These are phyloP conservation scores for Glareola pratincola DNA, from an alignment of 2,113 vertebrate species.

Conservation along the genomic window DNA sequence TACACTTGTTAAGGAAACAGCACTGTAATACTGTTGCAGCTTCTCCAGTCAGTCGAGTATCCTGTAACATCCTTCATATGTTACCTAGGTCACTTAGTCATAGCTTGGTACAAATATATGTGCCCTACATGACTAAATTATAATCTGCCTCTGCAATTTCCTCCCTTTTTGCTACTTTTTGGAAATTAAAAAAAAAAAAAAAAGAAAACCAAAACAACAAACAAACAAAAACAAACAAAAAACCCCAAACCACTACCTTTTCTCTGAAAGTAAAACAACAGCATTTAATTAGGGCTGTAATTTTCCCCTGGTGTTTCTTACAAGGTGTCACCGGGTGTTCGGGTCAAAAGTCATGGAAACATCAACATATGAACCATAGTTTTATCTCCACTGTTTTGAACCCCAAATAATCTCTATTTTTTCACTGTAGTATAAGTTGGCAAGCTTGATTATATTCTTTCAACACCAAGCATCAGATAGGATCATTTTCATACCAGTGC, in stretches of 20 bases:
- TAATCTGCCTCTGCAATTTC: not conserved
- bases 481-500: not conserved
- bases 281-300: not conserved
- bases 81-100: not conserved
- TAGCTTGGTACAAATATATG: not conserved
- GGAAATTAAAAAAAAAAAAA: not conserved
- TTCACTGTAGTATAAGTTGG: not conserved
- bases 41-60: not conserved
- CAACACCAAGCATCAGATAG: not conserved
- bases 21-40: not conserved
- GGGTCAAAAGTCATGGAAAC: slow-evolving; percentile 14
- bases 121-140: not conserved
- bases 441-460: not conserved
- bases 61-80: not conserved
- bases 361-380: not conserved
- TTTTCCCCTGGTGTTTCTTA: not conserved
- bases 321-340: not conserved
- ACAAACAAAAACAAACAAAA: no score
- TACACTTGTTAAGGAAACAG: not conserved
- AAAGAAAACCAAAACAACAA: not conserved
- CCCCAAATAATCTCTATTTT: slow-evolving; percentile 24
- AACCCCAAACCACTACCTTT: not conserved
- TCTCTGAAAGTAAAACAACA: not conserved
- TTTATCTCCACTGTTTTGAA: slow-evolving; percentile 10
- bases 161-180: not conserved